phyloP scores from a whole-genome alignment of 2,888 invertebrate species.

The Leptopterna dolabrata region DNA sequence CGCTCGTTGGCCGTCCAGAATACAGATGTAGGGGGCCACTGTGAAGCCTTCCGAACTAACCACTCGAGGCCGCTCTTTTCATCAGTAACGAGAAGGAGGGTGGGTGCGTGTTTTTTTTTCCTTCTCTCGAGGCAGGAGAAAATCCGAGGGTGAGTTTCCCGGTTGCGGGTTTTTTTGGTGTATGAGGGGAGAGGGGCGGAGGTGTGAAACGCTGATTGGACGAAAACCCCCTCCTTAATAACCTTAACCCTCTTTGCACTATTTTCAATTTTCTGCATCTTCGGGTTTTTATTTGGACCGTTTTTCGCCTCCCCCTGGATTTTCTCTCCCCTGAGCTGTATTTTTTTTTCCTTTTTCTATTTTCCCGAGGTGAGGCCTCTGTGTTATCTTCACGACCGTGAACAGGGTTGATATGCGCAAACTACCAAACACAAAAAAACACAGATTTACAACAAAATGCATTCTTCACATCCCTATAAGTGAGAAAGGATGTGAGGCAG shows the following conservation, averaged over 20 bases:
- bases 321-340: not conserved
- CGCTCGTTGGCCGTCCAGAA: conserved; percentile 29
- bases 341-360: not conserved
- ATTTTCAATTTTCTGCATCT: conserved; percentile 44
- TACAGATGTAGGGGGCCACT: conserved; percentile 30
- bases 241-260: conserved; percentile 17
- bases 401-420: no score
- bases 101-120: not conserved
- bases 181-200: not conserved
- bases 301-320: not conserved
- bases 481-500: no score
- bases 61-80: conserved; percentile 54
- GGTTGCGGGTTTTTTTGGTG: not conserved
- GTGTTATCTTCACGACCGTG: no score
- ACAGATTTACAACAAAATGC: no score
- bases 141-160: not conserved
- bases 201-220: conserved; percentile 22
- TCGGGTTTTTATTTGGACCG: not conserved
- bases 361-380: not conserved
- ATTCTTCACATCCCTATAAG: no score
- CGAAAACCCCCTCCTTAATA: conserved; percentile 34
- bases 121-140: not conserved
- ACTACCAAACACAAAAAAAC: no score
- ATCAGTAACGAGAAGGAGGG: conserved; percentile 43
- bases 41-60: conserved; percentile 38